phyloP scores from a whole-genome alignment of 2,113 vertebrate genomes.

The Melanerpes formicivorus region DNA sequence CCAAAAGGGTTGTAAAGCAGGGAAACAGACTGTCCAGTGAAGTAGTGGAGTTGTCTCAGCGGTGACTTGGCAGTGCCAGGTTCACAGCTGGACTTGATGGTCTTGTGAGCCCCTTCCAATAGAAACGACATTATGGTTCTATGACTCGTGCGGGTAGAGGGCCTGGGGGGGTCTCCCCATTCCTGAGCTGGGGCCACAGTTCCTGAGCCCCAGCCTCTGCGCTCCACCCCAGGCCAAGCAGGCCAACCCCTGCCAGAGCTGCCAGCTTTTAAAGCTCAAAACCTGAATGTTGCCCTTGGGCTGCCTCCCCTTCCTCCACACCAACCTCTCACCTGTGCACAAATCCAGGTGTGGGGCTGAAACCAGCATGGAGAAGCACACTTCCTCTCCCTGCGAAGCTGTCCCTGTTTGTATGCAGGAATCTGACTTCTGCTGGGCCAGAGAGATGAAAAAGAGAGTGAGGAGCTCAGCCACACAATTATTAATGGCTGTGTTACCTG shows the following conservation, averaged over 20 bases:
- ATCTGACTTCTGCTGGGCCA: fast-evolving
- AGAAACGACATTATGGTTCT: no score
- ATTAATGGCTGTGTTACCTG: neutral
- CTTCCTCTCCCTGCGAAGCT: fast-evolving
- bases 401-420: fast-evolving
- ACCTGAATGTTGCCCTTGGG: fast-evolving
- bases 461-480: neutral
- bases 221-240: neutral
- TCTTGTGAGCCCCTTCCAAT: no score
- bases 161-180: no score
- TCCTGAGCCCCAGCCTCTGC: no score
- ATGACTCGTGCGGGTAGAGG: no score
- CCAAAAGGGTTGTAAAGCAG: no score
- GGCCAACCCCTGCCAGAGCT: neutral
- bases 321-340: no score
- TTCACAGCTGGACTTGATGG: no score
- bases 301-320: neutral
- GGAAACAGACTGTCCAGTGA: no score
- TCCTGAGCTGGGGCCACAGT: no score
- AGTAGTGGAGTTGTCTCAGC: no score
- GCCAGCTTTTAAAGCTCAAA: neutral
- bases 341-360: fast-evolving
- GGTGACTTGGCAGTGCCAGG: no score
- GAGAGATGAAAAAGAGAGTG: neutral
- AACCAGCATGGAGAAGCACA: fast-evolving